Percentiles rank a stretch among this genome's conserved stretches.
phyloP scores from a whole-genome alignment of 2,797 vertebrate genomes.

The Gallinago nigripennis region DNA sequence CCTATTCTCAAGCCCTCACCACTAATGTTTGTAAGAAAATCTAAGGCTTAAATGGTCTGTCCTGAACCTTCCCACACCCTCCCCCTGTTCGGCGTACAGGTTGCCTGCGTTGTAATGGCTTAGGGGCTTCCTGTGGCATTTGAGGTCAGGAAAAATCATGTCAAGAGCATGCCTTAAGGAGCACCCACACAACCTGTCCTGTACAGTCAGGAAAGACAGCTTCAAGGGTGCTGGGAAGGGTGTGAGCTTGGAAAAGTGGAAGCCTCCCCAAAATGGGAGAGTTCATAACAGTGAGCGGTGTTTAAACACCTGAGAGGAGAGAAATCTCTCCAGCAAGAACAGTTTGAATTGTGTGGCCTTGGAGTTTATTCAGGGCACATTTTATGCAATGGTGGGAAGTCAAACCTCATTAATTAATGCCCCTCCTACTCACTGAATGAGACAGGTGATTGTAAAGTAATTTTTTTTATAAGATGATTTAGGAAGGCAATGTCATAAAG shows the following conservation, averaged over 20 bases:
- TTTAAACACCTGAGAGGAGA: background rate
- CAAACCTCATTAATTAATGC: background rate
- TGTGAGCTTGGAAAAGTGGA: background rate
- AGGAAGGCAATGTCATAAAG: background rate
- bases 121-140: background rate
- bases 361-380: background rate
- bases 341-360: background rate
- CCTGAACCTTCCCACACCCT: background rate
- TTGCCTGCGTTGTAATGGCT: background rate
- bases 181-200: accelerated
- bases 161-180: background rate
- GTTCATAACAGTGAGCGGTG: background rate
- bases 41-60: background rate
- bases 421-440: background rate
- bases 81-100: no score
- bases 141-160: background rate
- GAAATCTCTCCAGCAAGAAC: background rate
- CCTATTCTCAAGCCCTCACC: background rate
- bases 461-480: background rate
- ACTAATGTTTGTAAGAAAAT: background rate
- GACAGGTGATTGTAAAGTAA: background rate
- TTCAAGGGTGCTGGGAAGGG: background rate
- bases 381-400: background rate
- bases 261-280: background rate
- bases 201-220: background rate